Base-by-base conservation (phyloP, 2,797 vertebrate species). In the Pantherophis alleghaniensis region DNA sequence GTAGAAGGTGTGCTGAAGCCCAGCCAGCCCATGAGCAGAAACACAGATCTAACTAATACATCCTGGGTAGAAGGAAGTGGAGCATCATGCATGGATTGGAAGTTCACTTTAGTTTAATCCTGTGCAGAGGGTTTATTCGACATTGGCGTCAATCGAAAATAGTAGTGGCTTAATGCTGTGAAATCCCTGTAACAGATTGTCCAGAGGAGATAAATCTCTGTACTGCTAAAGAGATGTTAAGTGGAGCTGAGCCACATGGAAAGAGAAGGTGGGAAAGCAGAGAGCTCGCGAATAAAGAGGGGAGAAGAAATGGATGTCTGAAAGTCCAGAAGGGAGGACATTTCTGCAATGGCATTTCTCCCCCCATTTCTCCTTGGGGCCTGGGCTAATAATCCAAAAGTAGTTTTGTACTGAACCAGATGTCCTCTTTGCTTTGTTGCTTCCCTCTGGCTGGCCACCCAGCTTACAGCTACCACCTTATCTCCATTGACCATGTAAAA, bases 71-170 rank as follows among this genome's bases (percentile, higher is more conserved):
- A 92, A 92, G 94, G 57, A 93, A 93, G 69, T 57, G 59, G 89
- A 89, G 61, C 59, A 86, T 86, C 74, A 14, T 47, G 32, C 94
- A 63, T 93, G 95, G 97, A 97, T 96, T 97, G 96, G 96, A 96
- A 97, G 96, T 96, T 97, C 96, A 97, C 55, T 93, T 91, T 61
- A 0, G 96, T 96, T 96, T 97, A 97, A 97, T 97, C 97, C 94
- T 91, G 90, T 92, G 42, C 91, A 42, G 74, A 89, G 79, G 96
- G 93, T 94, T 97, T 97, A 97, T 96, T 96, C 96, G 95, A 93
- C 91, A 87, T 89, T 91, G 83, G 91, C 51, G 1, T 90, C 93
- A 94, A 96, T 96, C 96, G 96, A 96, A 97, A 97, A 97, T 97
- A 97, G 96, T 95, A 96, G 92, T 91, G 93, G 94, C 91, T 98